Conservation (phyloP, 2,797 vertebrate species). For the Myripristis jacobus region DNA sequence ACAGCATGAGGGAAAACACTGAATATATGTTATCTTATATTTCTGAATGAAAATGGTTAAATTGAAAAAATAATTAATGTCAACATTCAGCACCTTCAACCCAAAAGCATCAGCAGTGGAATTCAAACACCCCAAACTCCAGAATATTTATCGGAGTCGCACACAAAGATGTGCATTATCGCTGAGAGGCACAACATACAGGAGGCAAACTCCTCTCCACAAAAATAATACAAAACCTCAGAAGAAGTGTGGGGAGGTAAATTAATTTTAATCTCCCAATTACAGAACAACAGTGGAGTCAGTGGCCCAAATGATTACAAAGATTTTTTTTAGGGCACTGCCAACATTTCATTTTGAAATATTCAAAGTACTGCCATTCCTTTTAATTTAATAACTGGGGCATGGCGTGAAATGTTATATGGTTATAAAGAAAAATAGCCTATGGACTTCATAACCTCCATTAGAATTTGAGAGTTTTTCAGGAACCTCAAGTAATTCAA, state of each 20-base stretch:
- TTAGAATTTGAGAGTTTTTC: neutral
- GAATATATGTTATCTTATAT: too few species aligned
- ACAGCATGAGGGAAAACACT: too few species aligned
- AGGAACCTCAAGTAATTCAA: neutral
- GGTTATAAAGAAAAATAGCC: neutral
- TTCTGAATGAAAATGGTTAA: too few species aligned
- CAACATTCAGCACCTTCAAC: too few species aligned
- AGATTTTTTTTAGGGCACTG: neutral
- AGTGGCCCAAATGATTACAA: conserved; percentile 1
- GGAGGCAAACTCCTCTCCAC: neutral
- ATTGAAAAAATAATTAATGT: too few species aligned
- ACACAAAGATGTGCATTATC: conserved; percentile 1
- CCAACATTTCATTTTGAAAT: neutral
- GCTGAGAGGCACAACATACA: neutral
- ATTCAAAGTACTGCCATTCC: neutral
- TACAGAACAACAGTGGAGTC: conserved; percentile 6
- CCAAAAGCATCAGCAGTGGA: too few species aligned
- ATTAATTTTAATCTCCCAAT: conserved; percentile 1
- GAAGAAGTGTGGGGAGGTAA: neutral
- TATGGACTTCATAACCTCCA: neutral
- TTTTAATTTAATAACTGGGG: neutral
- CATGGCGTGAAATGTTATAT: neutral
- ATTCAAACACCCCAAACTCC: too few species aligned
- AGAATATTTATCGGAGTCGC: neutral
- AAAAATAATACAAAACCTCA: conserved; percentile 1